Conservation (phyloP, 2,797 vertebrate species). For the Euphonia xanthogaster region DNA sequence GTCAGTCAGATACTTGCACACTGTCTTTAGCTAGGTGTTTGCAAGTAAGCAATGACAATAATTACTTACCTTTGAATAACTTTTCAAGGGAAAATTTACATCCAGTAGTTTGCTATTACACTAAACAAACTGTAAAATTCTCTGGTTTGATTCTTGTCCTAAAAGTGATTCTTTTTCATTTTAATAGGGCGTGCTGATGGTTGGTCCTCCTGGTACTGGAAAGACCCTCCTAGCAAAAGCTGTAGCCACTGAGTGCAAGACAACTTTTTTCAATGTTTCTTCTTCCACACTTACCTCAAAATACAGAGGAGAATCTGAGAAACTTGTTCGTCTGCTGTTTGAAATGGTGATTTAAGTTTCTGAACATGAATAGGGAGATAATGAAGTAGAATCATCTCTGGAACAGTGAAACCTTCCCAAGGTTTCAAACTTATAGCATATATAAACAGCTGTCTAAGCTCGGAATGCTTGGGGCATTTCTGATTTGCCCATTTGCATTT, state of each 20-base stretch:
- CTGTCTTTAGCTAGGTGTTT: neutral
- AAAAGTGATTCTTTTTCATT: neutral
- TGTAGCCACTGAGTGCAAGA: constrained; percentile 97
- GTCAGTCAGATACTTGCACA: neutral
- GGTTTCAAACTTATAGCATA: neutral
- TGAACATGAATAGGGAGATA: neutral
- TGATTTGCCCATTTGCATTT: neutral
- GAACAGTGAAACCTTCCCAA: neutral
- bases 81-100: neutral
- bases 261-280: constrained; percentile 97
- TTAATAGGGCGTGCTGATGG: constrained; percentile 93
- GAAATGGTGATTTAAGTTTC: constrained; percentile 87
- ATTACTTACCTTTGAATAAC: neutral
- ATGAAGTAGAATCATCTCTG: neutral
- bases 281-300: constrained; percentile 98
- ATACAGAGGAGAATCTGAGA: constrained; percentile 98
- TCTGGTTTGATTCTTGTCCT: neutral
- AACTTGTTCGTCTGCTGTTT: constrained; percentile 95
- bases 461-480: neutral
- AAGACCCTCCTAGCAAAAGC: constrained; percentile 98
- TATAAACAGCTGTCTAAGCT: neutral
- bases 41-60: neutral
- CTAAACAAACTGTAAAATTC: neutral
- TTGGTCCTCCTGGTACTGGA: constrained; percentile 96
- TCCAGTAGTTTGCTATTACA: neutral